Base-by-base conservation (phyloP, 1,140 invertebrate species). In the Procambarus virginalis region DNA sequence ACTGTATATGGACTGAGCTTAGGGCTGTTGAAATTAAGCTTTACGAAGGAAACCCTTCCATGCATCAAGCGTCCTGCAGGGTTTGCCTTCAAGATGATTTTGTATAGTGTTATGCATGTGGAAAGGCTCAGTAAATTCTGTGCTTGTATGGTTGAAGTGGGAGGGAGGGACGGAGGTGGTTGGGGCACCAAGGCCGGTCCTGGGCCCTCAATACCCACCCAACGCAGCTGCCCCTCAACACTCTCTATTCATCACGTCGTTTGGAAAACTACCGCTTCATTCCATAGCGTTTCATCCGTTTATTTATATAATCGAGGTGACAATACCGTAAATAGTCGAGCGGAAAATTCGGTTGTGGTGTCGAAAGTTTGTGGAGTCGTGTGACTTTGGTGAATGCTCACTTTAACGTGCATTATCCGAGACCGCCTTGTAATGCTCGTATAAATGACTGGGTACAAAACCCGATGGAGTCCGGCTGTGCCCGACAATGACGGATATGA, bases 341-440 rank as follows among this genome's bases (percentile, higher is more conserved):
- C 81, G 87, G 87, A 89, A 89, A 89, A 89, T 89, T 89, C 73
- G 51, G 48, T 48, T n/a, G 22, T 20, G 87, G 87, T 48, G 51
- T 46, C 87, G 87, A 89, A 83, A 46, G 73, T 48, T 22, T 89
- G 48, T 83, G 87, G 80, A 77, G 9, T 22, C 64, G 49, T 34
- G 70, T 9, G 17, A 34, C 55, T 46, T 46, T 12, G n/a, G 20
- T 22, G 80, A 89, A 73, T 83, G 87, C 87, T 89, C 87, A 89
- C 87, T 89, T 89, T 82, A 89, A 89, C 79, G 87, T 89, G 87
- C 77, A 89, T 89, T 89, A 89, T 89, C 73, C 68, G 68, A 48
- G 70, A 45, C 80, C 80, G 87, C 79, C 87, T 89, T 89, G 87
- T 89, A 89, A 89, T 89, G 87, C 87, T 83, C 80, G 51, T 83